phyloP scores from a whole-genome alignment of 2,888 invertebrate species.

The Tetropium fuscum region DNA sequence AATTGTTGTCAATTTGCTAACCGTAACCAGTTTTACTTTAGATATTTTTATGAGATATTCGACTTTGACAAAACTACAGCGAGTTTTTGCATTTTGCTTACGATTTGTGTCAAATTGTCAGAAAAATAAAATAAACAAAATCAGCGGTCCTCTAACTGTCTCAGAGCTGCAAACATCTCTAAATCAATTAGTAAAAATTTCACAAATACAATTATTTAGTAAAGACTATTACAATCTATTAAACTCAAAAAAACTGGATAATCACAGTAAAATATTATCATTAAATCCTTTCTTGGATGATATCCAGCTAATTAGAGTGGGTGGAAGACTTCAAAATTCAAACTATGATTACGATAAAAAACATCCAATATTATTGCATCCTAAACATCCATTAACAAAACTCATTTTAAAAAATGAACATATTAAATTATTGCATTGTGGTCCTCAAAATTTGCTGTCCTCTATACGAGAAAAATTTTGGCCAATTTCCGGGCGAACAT shows the following conservation, averaged over 20 bases:
- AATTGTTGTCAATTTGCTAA: no score
- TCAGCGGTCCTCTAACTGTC: not conserved
- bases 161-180: conserved; percentile 3
- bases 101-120: conserved; percentile 1
- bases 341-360: conserved; percentile 27
- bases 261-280: conserved; percentile 13
- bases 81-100: not conserved
- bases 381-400: conserved; percentile 33
- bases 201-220: conserved; percentile 16
- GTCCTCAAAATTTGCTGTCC: conserved; percentile 33
- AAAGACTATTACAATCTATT: conserved; percentile 16
- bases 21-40: no score
- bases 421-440: conserved; percentile 36
- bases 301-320: conserved; percentile 34
- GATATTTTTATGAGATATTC: conserved; percentile 15
- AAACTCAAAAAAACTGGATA: not conserved
- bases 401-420: conserved; percentile 38
- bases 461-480: conserved; percentile 37
- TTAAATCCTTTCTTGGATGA: conserved; percentile 38
- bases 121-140: not conserved
- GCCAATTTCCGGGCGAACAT: conserved; percentile 34
- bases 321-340: conserved; percentile 31
- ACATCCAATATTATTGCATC: conserved; percentile 36
- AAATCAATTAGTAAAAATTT: not conserved
- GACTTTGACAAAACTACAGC: conserved; percentile 3